Conservation (phyloP, 2,113 vertebrate species). For the Astatotilapia flaviijosephi region DNA sequence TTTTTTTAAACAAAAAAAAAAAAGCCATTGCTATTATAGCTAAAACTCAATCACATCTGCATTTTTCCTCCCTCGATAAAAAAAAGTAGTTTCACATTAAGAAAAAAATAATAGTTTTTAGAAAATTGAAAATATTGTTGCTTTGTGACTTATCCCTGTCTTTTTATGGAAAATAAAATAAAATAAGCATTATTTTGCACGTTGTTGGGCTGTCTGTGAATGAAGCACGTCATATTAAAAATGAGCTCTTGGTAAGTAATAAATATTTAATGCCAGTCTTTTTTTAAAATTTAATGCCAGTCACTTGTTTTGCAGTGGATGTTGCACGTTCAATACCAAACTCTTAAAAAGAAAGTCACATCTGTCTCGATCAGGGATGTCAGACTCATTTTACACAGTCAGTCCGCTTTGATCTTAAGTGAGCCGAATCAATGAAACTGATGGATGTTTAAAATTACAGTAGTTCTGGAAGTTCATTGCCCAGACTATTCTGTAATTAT, state of each 20-base stretch:
- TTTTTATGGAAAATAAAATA: slow-evolving; percentile 62
- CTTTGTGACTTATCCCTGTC: slow-evolving; percentile 65
- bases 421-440: not conserved
- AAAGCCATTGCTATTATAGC: slow-evolving; percentile 46
- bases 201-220: not conserved
- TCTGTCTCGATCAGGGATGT: not conserved
- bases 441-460: not conserved
- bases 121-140: slow-evolving; percentile 48
- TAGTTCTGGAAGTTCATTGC: not conserved
- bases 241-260: slow-evolving; percentile 5
- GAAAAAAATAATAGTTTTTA: slow-evolving; percentile 53
- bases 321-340: not conserved
- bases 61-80: slow-evolving; percentile 7
- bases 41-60: not conserved
- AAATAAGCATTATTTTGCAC: slow-evolving; percentile 52
- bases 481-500: not conserved
- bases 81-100: slow-evolving; percentile 40
- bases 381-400: not conserved
- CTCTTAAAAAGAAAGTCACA: not conserved
- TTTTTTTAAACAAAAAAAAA: not conserved
- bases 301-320: not conserved
- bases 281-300: slow-evolving; percentile 16
- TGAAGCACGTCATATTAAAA: not conserved
- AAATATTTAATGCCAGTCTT: slow-evolving; percentile 32
- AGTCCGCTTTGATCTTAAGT: not conserved